Percentiles rank a stretch among this genome's conserved stretches.
Conservation (phyloP, 2,888 invertebrate species). For the Biston betularia region DNA sequence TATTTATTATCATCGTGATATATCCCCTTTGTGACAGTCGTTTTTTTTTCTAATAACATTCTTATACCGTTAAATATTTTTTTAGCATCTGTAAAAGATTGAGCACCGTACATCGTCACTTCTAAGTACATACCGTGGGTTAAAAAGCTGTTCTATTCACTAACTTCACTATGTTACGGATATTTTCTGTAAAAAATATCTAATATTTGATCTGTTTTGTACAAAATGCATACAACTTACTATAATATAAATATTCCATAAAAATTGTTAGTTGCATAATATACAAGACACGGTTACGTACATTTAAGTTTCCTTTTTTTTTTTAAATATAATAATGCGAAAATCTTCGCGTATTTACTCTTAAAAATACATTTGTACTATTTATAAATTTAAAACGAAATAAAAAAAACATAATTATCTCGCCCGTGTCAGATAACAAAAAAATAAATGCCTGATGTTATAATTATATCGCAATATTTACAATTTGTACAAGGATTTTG, state of each 20-base stretch:
- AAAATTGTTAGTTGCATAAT: constrained; percentile 62
- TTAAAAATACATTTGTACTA: constrained; percentile 83
- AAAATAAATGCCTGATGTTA: constrained; percentile 61
- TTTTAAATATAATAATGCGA: constrained; percentile 45
- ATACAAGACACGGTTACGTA: constrained; percentile 45
- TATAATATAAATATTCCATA: constrained; percentile 57
- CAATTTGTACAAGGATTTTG: constrained; percentile 61
- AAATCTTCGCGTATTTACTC: constrained; percentile 51
- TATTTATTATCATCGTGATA: not conserved
- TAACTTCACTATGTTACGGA: constrained; percentile 55
- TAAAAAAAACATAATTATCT: constrained; percentile 56
- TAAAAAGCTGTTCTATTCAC: constrained; percentile 72
- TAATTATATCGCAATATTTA: constrained; percentile 63
- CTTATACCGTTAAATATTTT: not conserved
- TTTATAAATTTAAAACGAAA: constrained; percentile 75
- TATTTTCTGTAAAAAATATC: constrained; percentile 77
- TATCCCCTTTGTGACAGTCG: too few species aligned
- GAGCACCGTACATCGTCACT: constrained; percentile 3
- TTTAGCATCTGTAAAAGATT: constrained; percentile 5
- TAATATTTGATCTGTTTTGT: constrained; percentile 70
- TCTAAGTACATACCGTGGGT: constrained; percentile 60
- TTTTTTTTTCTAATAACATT: not conserved
- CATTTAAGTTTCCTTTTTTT: constrained; percentile 56
- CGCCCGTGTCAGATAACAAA: constrained; percentile 52
- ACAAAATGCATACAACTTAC: constrained; percentile 72